A percentile compares a stretch with the other conserved stretches of the same genome.
Evolutionary conservation across 2,888 invertebrate species (phyloP).

Genomic region (Agonopterix subpropinquella): DNA sequence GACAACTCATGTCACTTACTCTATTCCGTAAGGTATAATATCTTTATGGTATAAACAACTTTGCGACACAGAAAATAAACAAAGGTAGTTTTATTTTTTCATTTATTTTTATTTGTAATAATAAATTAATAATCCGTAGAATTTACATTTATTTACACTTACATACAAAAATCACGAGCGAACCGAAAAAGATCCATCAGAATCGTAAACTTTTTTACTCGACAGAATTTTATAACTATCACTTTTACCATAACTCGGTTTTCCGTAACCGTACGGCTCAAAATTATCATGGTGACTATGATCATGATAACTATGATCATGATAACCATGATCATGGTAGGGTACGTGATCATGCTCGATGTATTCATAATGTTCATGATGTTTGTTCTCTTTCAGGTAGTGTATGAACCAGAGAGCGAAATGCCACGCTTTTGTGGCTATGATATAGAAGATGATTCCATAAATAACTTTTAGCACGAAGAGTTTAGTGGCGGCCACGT

Average conservation of each 20-base stretch:
- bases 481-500: slow-evolving; percentile 56
- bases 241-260: slow-evolving; percentile 17
- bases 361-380: slow-evolving; percentile 37
- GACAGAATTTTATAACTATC: slow-evolving; percentile 11
- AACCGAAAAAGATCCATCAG: slow-evolving; percentile 61
- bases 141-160: not conserved
- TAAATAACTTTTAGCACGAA: slow-evolving; percentile 57
- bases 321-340: slow-evolving; percentile 12
- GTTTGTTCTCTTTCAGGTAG: slow-evolving; percentile 50
- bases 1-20: too few relatives aligned
- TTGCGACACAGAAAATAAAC: too few relatives aligned
- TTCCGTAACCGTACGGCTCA: slow-evolving; percentile 18
- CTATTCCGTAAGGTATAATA: too few relatives aligned
- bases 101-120: too few relatives aligned
- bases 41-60: too few relatives aligned
- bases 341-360: slow-evolving; percentile 30
- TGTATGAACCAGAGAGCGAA: slow-evolving; percentile 57
- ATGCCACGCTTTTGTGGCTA: slow-evolving; percentile 54
- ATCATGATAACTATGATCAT: slow-evolving; percentile 8
- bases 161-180: not conserved
- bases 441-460: slow-evolving; percentile 48
- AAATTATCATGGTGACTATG: slow-evolving; percentile 17
- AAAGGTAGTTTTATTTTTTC: too few relatives aligned
- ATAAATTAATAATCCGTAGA: not conserved
- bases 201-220: slow-evolving; percentile 44